Percentiles rank a stretch among this genome's conserved stretches.
Evolutionary conservation across 2,888 invertebrate genomes (phyloP).

Genomic region (Xestia c-nigrum): DNA sequence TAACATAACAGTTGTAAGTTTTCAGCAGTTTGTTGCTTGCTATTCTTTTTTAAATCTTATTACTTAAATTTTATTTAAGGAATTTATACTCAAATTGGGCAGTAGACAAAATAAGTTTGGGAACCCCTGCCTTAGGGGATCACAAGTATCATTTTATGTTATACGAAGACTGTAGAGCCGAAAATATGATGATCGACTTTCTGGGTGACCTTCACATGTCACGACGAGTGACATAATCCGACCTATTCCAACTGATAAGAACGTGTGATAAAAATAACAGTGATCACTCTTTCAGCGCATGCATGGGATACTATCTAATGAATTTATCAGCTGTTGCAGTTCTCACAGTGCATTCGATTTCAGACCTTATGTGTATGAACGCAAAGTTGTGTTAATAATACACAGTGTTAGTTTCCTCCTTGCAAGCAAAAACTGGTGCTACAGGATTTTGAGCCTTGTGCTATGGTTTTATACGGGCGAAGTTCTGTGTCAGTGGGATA

Average conservation of each 20-base stretch:
- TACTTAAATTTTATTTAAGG: too few relatives aligned
- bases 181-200: background rate
- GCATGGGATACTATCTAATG: conserved; percentile 36
- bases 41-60: too few relatives aligned
- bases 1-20: too few relatives aligned
- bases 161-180: too few relatives aligned
- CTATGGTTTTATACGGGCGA: background rate
- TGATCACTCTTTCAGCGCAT: conserved; percentile 38
- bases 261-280: background rate
- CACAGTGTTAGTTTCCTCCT: background rate
- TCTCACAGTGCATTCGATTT: conserved; percentile 7
- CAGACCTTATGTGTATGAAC: fast-evolving
- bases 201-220: background rate
- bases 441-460: conserved; percentile 20
- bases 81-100: too few relatives aligned
- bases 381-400: background rate
- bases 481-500: conserved; percentile 4
- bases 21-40: too few relatives aligned
- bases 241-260: conserved; percentile 43
- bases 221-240: conserved; percentile 21
- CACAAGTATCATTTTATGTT: too few relatives aligned
- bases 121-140: too few relatives aligned
- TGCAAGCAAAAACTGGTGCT: background rate
- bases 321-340: conserved; percentile 37
- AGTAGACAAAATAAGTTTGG: too few relatives aligned